Base-by-base conservation (phyloP, 2,113 vertebrate genomes). In the Grammomys surdaster region DNA sequence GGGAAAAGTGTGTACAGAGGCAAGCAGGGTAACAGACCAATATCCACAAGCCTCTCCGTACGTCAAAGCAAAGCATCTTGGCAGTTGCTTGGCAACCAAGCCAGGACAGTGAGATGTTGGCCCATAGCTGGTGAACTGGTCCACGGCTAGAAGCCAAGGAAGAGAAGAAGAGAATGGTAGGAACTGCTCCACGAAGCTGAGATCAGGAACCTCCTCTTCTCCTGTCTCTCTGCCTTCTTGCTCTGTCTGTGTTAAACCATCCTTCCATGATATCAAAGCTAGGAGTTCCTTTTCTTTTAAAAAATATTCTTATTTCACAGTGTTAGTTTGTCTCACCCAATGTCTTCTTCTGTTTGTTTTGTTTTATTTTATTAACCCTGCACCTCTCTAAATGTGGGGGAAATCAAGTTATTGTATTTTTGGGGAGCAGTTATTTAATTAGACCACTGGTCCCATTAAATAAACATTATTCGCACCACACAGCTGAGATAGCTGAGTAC, bases 71-170 rank as follows among this genome's bases (percentile, higher is more conserved):
- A n/a, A 3, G 58, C 48, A 17, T 92, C 91, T 33, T 36, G 16
- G 24, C 36, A 13, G 85, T 92, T 93, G 95, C 95, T 94, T 3
- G 0, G 95, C n/a, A 94, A 26, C 88, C 3, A 4, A 33, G 7
- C 9, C 33, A 77, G 77, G 20, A 82, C 17, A 28, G n/a, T 31
- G 26, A 13, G 43, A 24, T n/a, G 26, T 75, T 72, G 75, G 88
- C 54, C 65, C 8, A 0, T 26, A 26, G 54, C 60, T 63, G 85
- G 40, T 11, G 65, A 72, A 13, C 82, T 40, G 40, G 12, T 70
- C 70, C 5, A n/a, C 28, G 36, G 70, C 22, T 31, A 51, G 73
- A 20, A 17, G 51, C 70, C 26, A 65, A 80, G 43, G 84, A 87
- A 69, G 63, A 69, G 19, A 65, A 65, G 40, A 26, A 14, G 76